Evolutionary conservation across 2,888 invertebrate species (phyloP), one percentile per base, ranked within the genome.

Genomic region (Tachystola acroxantha): DNA sequence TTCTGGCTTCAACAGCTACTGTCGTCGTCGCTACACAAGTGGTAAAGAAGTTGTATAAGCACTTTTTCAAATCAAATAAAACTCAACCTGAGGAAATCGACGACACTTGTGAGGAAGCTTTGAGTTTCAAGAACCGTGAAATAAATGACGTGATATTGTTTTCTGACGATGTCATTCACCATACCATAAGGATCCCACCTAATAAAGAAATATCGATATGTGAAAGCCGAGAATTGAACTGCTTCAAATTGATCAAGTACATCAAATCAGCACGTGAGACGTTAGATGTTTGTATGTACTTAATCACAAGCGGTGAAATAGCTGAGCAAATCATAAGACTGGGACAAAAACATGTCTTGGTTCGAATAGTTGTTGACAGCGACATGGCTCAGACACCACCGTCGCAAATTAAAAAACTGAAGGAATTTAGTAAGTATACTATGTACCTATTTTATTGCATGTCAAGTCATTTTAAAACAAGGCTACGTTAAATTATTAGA

Each of bases 141-240:
- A 84, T 86, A 45, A 85, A 85, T 45, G 86, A 86, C 50, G 86
- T 86, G 0, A 82, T 86, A 55, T 53, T 86, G 45, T 86, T 86
- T 52, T 81, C 86, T n/a, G 79, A 85, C 46, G 78, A 80, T 45
- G 50, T 75, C 33, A 60, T 76, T 38, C 73, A 70, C 32, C 80
- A 80, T 37, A 72, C 76, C 2, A 68, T 81, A 43, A 72, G 57
- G 61, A 57, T 80, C 32, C 70, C 77, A 43, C 69, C 76, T 1
- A 84, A 75, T 37, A 79, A 67, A 46, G 75, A 81, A 30, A 47
- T 80, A 41, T 70, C 68, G 10, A 67, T 81, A 48, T 77, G 80
- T 60, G 76, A 82, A 62, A 84, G 79, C 40, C 73, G 85, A 50
- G 81, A 85, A 48, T 42, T 79, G 2, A 86, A 82, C 45, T 85